Evolutionary conservation across 2,797 vertebrate species (phyloP).

Genomic region (Dryobates pubescens): DNA sequence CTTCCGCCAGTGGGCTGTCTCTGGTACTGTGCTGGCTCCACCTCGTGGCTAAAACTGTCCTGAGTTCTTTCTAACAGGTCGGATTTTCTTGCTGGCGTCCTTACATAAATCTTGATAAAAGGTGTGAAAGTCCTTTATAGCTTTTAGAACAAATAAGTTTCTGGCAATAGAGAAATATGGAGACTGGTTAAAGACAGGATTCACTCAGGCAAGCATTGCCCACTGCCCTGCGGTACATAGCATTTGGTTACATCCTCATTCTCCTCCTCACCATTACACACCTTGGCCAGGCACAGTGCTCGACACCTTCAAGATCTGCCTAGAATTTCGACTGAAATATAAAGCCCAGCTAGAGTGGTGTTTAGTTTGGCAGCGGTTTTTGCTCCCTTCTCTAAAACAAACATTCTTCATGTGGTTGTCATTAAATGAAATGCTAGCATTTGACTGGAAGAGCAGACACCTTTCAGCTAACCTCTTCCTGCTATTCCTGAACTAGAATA

Average conservation of each 20-base stretch:
- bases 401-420: background rate
- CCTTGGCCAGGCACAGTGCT: background rate
- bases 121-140: background rate
- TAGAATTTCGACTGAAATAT: background rate
- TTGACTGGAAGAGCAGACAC: background rate
- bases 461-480: background rate
- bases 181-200: background rate
- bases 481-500: background rate
- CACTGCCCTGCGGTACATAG: background rate
- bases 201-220: background rate
- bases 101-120: background rate
- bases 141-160: background rate
- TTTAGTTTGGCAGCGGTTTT: background rate
- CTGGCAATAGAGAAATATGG: background rate
- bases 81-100: background rate
- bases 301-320: background rate
- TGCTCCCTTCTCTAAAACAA: background rate
- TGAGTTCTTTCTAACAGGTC: background rate
- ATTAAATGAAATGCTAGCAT: background rate
- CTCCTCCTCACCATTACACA: background rate
- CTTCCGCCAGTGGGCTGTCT: background rate
- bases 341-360: background rate
- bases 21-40: slow-evolving; percentile 52
- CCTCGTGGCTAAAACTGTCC: slow-evolving; percentile 39
- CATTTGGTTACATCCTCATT: background rate